Evolutionary conservation across 2,888 invertebrate genomes (phyloP).

Genomic region (Trichopoda pennipes): DNA sequence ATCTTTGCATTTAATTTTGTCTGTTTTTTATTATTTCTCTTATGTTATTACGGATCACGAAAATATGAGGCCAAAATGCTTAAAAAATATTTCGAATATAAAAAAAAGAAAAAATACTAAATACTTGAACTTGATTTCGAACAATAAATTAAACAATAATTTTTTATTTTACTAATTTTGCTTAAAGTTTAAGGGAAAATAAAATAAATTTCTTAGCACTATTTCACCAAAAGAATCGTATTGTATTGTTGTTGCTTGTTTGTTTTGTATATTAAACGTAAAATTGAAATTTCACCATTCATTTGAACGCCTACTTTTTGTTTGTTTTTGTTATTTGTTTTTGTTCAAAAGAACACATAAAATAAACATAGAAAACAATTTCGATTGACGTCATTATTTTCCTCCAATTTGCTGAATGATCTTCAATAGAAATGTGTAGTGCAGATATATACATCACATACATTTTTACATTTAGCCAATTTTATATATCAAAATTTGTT

Average conservation of each 20-base stretch:
- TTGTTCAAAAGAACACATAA: too few relatives aligned
- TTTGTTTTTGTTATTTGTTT: neutral
- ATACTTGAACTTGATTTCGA: constrained; percentile 62
- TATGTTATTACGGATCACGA: neutral
- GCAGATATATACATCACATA: neutral
- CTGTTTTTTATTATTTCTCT: neutral
- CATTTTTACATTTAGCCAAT: neutral
- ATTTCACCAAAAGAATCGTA: neutral
- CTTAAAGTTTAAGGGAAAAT: neutral
- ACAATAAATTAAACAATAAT: neutral
- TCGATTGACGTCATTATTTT: constrained; percentile 61
- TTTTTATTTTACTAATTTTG: neutral
- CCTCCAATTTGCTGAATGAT: constrained; percentile 50
- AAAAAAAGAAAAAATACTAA: neutral
- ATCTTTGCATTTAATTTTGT: neutral
- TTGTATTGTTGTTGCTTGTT: neutral
- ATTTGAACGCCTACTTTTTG: constrained; percentile 45
- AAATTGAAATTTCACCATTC: neutral
- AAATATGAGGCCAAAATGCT: constrained; percentile 46
- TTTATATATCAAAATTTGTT: constrained; percentile 7
- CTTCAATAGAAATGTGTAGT: constrained; percentile 8
- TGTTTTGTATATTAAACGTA: neutral
- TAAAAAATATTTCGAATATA: neutral
- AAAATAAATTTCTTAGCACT: neutral
- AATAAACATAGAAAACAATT: neutral